Base-by-base conservation (phyloP, 2,888 invertebrate genomes). In the Drosophila quasianomalipes region DNA sequence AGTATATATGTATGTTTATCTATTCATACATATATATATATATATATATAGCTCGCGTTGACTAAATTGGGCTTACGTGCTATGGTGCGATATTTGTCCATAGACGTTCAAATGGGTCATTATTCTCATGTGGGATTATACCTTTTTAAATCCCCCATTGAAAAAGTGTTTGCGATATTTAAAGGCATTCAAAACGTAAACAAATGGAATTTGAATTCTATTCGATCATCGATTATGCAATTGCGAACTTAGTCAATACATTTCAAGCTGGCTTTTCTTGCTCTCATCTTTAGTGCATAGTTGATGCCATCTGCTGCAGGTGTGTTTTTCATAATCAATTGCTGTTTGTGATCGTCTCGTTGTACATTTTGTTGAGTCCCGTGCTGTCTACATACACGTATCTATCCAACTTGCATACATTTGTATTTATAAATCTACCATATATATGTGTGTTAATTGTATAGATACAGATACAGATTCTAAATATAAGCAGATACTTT, bases 401-500 rank as follows among this genome's bases (percentile, higher is more conserved):
- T 57, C 28, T 37, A 68, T 51, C n/a, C 55, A 57, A 57, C 51
- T 70, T 69, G 57, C 69, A 57, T 35, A 57, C 62, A 69, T 30
- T 30, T 57, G 71, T 69, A 70, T 69, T 70, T 69, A 70, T 69
- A 69, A 57, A 58, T 70, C 68, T 33, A 51, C 28, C 39, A 70
- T 57, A 47, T 37, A 39, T 28, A 7, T 57, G 28, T 41, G 41
- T 58, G 41, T 30, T 57, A 26, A 41, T 58, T 41, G 30, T 58
- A 6, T 30, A 47, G 47, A 39, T 33, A 26, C 39, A 47, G 47
- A 39, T 33, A 26, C 39, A 30, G 19, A 55, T 30, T 74, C 73
- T 74, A 74, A 75, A 74, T 75, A 74, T 44, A 70, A 70, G 71
- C 49, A 74, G 75, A 74, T 76, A 75, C 68, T 73, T 69, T 71